Percentiles rank a stretch among this genome's conserved stretches.
Evolutionary conservation across 2,113 vertebrate genomes (phyloP).

Genomic region (Mesembrinibis cayennensis): DNA sequence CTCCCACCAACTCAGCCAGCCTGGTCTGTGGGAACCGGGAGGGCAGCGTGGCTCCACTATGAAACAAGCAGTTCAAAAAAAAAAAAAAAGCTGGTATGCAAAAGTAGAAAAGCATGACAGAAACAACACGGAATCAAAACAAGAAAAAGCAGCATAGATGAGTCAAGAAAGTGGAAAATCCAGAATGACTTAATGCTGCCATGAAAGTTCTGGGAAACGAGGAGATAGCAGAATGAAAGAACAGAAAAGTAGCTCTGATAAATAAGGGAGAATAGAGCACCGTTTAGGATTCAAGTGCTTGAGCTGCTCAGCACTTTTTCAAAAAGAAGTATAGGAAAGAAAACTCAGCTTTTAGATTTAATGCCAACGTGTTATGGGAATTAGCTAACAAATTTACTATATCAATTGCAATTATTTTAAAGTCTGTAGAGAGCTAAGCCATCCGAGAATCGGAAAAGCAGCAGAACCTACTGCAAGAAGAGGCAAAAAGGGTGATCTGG

Average conservation of each 20-base stretch:
- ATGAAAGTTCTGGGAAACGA: background rate
- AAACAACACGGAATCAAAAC: background rate
- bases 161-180: conserved; percentile 43
- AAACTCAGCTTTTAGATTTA: conserved; percentile 6
- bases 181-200: conserved; percentile 11
- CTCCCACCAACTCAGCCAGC: conserved; percentile 28
- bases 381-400: conserved; percentile 6
- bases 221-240: background rate
- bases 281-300: background rate
- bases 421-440: background rate
- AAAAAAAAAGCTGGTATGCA: background rate
- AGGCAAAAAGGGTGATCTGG: background rate
- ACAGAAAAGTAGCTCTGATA: background rate
- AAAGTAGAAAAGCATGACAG: background rate
- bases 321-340: background rate
- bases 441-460: background rate
- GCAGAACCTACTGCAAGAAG: background rate
- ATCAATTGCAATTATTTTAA: conserved; percentile 7
- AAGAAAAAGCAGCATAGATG: background rate
- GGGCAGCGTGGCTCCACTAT: background rate
- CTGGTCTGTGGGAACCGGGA: conserved; percentile 20
- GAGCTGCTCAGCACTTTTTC: background rate
- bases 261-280: background rate
- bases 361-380: background rate
- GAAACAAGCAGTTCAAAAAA: background rate